phyloP scores from a whole-genome alignment of 2,888 invertebrate species.

The Hedya salicella region DNA sequence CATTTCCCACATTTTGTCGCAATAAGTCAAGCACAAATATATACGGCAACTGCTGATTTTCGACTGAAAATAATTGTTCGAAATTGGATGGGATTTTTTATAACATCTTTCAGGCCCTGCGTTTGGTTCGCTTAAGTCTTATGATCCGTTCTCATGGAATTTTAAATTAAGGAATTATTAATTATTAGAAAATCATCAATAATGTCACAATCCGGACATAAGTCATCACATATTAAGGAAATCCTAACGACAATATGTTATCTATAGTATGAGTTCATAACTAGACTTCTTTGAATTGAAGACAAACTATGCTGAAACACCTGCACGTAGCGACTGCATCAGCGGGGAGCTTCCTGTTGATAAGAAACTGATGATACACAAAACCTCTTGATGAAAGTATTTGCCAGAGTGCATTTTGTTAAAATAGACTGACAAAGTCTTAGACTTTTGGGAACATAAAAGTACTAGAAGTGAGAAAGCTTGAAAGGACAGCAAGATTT shows the following conservation, averaged over 20 bases:
- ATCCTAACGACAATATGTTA: slow-evolving; percentile 30
- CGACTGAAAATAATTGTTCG: no score
- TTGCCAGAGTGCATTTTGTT: slow-evolving; percentile 9
- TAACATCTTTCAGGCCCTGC: no score
- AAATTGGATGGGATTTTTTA: no score
- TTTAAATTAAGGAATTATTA: no score
- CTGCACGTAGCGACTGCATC: slow-evolving; percentile 59
- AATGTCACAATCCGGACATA: slow-evolving; percentile 1
- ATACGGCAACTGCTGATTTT: no score
- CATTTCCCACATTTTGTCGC: no score
- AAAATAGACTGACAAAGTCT: slow-evolving; percentile 14
- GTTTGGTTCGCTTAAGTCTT: no score
- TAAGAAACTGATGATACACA: slow-evolving; percentile 51
- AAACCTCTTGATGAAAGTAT: slow-evolving; percentile 17
- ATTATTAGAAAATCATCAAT: neutral
- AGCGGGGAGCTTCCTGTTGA: slow-evolving; percentile 69
- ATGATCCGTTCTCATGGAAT: no score
- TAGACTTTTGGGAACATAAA: no score
- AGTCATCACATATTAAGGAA: slow-evolving; percentile 16
- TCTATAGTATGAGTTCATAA: slow-evolving; percentile 11
- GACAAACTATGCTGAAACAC: slow-evolving; percentile 55
- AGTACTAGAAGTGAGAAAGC: no score
- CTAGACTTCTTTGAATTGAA: slow-evolving; percentile 59
- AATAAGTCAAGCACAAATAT: no score
- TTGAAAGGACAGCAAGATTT: no score